Base-by-base conservation (phyloP, 2,113 vertebrate genomes). In the Hoplias malabaricus region DNA sequence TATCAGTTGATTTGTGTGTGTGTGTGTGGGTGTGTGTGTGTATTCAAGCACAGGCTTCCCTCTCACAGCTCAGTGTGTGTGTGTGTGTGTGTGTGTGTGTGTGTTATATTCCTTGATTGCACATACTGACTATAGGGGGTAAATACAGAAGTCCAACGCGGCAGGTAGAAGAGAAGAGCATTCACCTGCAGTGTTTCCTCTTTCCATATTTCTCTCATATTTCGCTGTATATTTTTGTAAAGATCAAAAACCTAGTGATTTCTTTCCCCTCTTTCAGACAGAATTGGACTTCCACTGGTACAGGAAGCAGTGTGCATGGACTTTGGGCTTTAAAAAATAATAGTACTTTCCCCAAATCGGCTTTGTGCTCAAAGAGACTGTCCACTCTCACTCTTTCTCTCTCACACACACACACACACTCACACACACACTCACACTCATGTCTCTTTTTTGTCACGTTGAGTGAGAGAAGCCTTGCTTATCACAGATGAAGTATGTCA, bases 401-500 rank as follows among this genome's bases (percentile, higher is more conserved):
- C 66, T 73, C 70, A 43, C 54, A 34, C 76, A n/a, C 78, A 82
- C 82, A 84, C 85, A 80, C 62, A 53, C 69, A 61, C 25, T 2
- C 66, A 62, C 53, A 36, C 75, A 42, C 46, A 33, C 48, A 77
- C 73, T 27, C 59, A 36, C 53, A 40, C 63, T 56, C 33, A 77
- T 8, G 36, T 73, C 54, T 73, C 70, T 59, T 80, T 82, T 80
- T 62, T 78, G 82, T 84, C 73, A 69, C 82, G 69, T 70, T 84
- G 70, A 77, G 73, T 82, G 82, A 82, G 82, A 87, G 75, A 78
- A 84, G 71, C 81, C 73, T 80, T 70, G 74, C 38, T 80, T 63
- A 74, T 83, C 81, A 84, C 84, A 83, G 84, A 76, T 81, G 82
- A 70, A 82, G 80, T 62, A 82, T 78, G 83, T 73, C 75, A n/a